Evolutionary conservation across 2,113 vertebrate genomes (phyloP), one percentile per base, ranked within the genome.

Genomic region (Xenopus borealis): DNA sequence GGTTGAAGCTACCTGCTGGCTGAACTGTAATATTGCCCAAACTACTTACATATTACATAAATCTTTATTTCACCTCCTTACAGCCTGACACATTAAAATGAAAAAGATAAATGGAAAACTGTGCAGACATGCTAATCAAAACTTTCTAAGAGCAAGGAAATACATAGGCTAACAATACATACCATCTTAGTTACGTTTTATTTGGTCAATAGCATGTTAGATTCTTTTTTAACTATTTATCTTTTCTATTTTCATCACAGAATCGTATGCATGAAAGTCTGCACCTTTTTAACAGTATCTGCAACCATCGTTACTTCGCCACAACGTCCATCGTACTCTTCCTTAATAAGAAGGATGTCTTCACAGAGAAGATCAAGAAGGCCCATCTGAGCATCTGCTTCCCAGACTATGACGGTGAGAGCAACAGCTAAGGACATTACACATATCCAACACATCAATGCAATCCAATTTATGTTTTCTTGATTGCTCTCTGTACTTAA

Each of bases 201-300:
- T 40, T 4, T 40, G 8, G 33, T 40, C 33, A 40, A 40, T 9
- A 40, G 33, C 5, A 40, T 40, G 8, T 40, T 40, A 6, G 3
- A 40, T 40, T 40, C 23, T 40, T 40, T 40, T 40, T 6, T 9
- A 40, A 40, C 1, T 9, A 40, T 6, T 40, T 40, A 7, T 40
- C 33, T 40, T 40, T 40, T 40, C n/a, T 40, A 40, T 40, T 40
- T 12, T 50, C 1, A 50, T 50, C 0, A 45, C 82, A 99, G 96
- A 98, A 99, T 76, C 96, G 96, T 82, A 99, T 99, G 96, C 97
- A 99, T 0, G 97, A 99, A 87, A 98, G 96, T 84, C 91, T 99
- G 81, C 97, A 99, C 86, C 93, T 98, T 85, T 99, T 99, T 93
- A 99, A 99, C 84, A 99, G 97, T 78, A 98, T 99, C 89, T 98